Evolutionary conservation across 1,140 invertebrate species (phyloP).

Genomic region (Pogonomyrmex californicus): DNA sequence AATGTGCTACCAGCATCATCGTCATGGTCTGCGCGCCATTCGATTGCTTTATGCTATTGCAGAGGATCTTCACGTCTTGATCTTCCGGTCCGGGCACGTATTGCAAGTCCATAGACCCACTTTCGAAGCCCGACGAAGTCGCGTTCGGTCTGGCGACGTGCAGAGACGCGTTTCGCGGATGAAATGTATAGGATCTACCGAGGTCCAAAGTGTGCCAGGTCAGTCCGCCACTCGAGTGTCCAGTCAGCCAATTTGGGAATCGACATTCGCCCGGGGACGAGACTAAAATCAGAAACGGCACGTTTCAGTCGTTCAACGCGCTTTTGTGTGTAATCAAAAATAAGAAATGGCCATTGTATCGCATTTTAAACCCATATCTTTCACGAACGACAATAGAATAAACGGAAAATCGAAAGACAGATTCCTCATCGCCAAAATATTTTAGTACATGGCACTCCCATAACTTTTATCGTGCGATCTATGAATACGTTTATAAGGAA

Average conservation of each 20-base stretch:
- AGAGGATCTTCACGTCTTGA: constrained; percentile 90
- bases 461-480: neutral
- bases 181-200: constrained; percentile 91
- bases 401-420: neutral
- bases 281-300: constrained; percentile 79
- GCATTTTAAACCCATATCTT: neutral
- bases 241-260: constrained; percentile 92
- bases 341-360: neutral
- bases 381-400: neutral
- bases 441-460: neutral
- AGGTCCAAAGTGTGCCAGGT: constrained; percentile 94
- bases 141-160: constrained; percentile 87
- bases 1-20: constrained; percentile 91
- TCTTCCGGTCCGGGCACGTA: constrained; percentile 86
- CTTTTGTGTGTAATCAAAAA: neutral
- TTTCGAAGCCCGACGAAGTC: constrained; percentile 81
- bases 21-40: constrained; percentile 88
- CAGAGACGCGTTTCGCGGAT: constrained; percentile 91
- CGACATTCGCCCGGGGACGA: constrained; percentile 88
- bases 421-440: neutral
- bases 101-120: constrained; percentile 84
- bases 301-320: constrained; percentile 34
- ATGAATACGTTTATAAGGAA: neutral
- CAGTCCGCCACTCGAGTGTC: constrained; percentile 87
- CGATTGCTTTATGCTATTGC: constrained; percentile 90